Base-by-base conservation (phyloP, 2,113 vertebrate genomes). In the Macrotis lagotis region DNA sequence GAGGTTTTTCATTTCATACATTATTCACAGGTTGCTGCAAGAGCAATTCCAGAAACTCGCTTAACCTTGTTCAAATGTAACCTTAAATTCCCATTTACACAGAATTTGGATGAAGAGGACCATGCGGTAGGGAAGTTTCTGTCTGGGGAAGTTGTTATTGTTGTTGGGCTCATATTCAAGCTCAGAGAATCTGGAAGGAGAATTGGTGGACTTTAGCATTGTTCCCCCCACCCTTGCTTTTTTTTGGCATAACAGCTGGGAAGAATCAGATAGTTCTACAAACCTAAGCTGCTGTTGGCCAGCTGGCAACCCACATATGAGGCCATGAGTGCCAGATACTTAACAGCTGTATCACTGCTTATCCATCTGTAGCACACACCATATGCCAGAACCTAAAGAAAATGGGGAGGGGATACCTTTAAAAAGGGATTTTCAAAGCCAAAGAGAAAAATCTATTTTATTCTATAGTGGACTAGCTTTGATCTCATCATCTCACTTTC, bases 351-450 rank as follows among this genome's bases (percentile, higher is more conserved):
- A 95, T 97, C 0, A 8, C 93, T 96, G 97, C 95, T 51, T 90
- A 94, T 93, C 96, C 98, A 96, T 98, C 98, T 98, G 98, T 50
- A 97, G 96, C 97, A 74, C 96, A 96, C 96, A 91, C 98, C 97
- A 90, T 89, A 95, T 93, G 97, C 97, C 96, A 97, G 96, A 91
- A 93, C 94, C 96, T 91, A 44, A 88, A 95, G 94, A 91, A 90
- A 91, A 89, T 90, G 95, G 94, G 96, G 90, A 51, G 93, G 93
- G 96, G 89, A n/a, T 74, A 28, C 88, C 53, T 97, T 91, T 93
- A 91, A 98, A 97, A 95, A 8, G 0, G 96, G 96, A 96, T 50
- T 97, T 96, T 96, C 96, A 96, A 94, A 97, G 96, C 66, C 83
- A 50, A 51, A 90, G 94, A 51, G 91, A 91, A 91, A 91, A 95